Evolutionary conservation across 2,888 invertebrate genomes (phyloP), one percentile per base, ranked within the genome.

Genomic region (Oscheius sp.): DNA sequence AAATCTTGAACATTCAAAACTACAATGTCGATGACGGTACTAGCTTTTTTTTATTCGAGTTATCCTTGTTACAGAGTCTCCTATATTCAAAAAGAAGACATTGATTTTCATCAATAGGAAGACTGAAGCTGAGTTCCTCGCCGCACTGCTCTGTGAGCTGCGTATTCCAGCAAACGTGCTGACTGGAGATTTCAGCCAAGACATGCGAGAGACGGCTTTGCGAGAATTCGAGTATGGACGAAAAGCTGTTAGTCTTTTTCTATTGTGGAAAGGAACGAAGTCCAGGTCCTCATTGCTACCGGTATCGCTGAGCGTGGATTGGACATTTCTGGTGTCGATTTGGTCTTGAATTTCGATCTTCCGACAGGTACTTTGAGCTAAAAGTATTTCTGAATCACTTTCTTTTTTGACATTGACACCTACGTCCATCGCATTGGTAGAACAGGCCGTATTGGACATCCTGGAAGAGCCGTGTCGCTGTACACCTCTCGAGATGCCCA

Each of bases 41-140:
- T 21, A n/a, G 47, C 4, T 32, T 50, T 70, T 5, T 4, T 65
- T 47, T 7, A 60, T 11, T 53, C 13, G 13, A 2, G 3, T 35
- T 13, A 51, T 53, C 51, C 11, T 2, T 3, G 33, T 65, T 77
- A 68, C 70, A 79, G 83, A 74, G 5, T 57, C 70, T 11, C 78
- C 76, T 4, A 71, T 82, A n/a, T 84, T 74, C 70, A 76, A 75
- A 33, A 72, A 80, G 82, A 84, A 88, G 79, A 79, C 84, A 0
- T 91, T 96, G 53, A 94, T 98, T 0, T 98, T 98, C 89, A 96
- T 96, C 0, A 95, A 95, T 87, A 94, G 93, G 13, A 96, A 96
- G 88, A 92, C 94, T 57, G 94, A 93, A 75, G 95, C 96, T 0
- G 97, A 98, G 90, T 96, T 95, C 89, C 91, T 95, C 33, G 96